Evolutionary conservation across 2,113 vertebrate species (phyloP).

Genomic region (Haemorhous mexicanus): DNA sequence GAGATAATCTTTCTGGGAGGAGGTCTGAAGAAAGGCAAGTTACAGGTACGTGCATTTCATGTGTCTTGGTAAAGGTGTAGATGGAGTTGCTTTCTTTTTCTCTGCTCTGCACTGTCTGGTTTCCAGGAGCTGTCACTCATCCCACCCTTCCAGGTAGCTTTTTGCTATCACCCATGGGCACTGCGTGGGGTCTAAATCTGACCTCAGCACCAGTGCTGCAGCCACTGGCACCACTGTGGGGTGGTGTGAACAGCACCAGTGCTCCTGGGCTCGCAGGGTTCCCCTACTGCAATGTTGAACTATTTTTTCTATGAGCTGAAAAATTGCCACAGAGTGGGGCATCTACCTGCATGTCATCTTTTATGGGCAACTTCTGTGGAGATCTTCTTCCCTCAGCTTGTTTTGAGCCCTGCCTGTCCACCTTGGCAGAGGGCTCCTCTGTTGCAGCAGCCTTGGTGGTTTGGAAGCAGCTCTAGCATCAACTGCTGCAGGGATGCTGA

Average conservation of each 20-base stretch:
- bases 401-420: not conserved
- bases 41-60: slow-evolving; percentile 30
- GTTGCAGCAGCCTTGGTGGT: rapidly evolving
- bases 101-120: not conserved
- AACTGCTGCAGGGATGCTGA: rapidly evolving
- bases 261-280: rapidly evolving
- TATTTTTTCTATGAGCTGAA: not conserved
- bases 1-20: not conserved
- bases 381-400: rapidly evolving
- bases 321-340: not conserved
- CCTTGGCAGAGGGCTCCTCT: not conserved
- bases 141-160: not conserved
- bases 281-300: not conserved
- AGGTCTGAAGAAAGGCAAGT: not conserved
- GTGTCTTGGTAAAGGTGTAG: not conserved
- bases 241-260: not conserved
- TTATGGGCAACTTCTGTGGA: not conserved
- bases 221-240: rapidly evolving
- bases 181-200: rapidly evolving
- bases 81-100: not conserved
- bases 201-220: not conserved
- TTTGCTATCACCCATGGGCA: not conserved
- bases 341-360: rapidly evolving
- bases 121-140: not conserved
- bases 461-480: not conserved